These are phyloP conservation scores for Rotaria sp. DNA, from an alignment of 2,888 invertebrate genomes.

Conservation along the genomic window DNA sequence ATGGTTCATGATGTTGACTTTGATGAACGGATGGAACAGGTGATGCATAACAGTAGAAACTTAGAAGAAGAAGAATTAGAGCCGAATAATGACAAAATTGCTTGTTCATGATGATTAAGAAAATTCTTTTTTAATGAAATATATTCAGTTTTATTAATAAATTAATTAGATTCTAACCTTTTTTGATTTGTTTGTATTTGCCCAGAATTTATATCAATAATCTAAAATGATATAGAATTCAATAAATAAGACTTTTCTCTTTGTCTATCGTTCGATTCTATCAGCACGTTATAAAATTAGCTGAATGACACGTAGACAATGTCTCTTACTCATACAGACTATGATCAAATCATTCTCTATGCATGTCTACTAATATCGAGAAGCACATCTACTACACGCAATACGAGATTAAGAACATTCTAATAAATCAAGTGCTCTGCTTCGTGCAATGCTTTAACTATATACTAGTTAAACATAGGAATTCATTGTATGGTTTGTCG, in stretches of 20 bases:
- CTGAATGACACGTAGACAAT: not conserved
- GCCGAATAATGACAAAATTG: not conserved
- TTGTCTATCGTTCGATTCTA: not conserved
- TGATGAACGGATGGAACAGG: not conserved
- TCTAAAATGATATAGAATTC: not conserved
- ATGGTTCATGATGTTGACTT: not conserved
- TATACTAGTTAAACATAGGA: not conserved
- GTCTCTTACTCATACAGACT: not conserved
- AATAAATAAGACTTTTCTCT: not conserved
- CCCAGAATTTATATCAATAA: not conserved
- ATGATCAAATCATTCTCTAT: not conserved
- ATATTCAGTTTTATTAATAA: not conserved
- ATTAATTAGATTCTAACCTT: not conserved
- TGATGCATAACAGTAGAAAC: not conserved
- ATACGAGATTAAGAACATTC: not conserved
- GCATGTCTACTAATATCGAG: not conserved
- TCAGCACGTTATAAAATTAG: not conserved
- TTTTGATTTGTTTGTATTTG: not conserved
- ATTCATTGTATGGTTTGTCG: not conserved
- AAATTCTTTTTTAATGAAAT: not conserved
- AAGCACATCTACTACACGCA: not conserved
- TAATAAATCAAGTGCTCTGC: not conserved
- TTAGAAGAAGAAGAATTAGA: not conserved
- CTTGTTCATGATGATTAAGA: not conserved
- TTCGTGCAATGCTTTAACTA: not conserved